Base-by-base conservation (phyloP, 2,797 vertebrate species). In the Remorina albescens region DNA sequence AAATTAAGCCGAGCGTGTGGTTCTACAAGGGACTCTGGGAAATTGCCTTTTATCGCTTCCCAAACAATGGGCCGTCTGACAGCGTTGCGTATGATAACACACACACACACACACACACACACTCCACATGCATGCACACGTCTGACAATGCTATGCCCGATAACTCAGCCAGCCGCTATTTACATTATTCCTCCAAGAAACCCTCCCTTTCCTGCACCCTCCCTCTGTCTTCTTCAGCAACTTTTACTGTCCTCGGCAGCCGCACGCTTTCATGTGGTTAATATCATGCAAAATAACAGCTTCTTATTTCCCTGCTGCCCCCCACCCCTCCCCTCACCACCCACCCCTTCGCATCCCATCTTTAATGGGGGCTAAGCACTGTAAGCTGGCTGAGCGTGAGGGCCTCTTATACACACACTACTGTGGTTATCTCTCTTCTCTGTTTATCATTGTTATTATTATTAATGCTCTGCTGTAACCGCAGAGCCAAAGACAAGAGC, bases 251-350 rank as follows among this genome's bases (percentile, higher is more conserved):
- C 92, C 92, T 88, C 81, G 70, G 85, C 90, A 93, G 88, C 90
- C 80, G 85, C 78, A 12, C 50, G 82, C 94, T 95, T 95, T 95
- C 94, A 94, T 95, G 93, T 95, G 93, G 89, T 94, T 94, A 94
- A 94, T 94, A 94, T 92, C 90, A 95, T 94, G 93, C 94, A 94
- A 94, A 94, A 94, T 93, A 95, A 94, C 91, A 89, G 92, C 90
- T 90, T 91, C 91, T 91, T 91, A 89, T 91, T 86, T 90, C 88
- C 85, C 89, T 79, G 82, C 85, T 60, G 15, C 61, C 51, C 26
- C 13, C 28, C 65, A 62, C 1, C 62, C n/a, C 44, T 2, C 9
- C 47, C 18, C n/a, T n/a, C n/a, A n/a, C n/a, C 73, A 13, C 72
- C 70, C 65, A 1, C 77, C 75, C 76, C 89, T 68, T 65, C 76